phyloP scores from a whole-genome alignment of 2,113 vertebrate species.

The Junco hyemalis region DNA sequence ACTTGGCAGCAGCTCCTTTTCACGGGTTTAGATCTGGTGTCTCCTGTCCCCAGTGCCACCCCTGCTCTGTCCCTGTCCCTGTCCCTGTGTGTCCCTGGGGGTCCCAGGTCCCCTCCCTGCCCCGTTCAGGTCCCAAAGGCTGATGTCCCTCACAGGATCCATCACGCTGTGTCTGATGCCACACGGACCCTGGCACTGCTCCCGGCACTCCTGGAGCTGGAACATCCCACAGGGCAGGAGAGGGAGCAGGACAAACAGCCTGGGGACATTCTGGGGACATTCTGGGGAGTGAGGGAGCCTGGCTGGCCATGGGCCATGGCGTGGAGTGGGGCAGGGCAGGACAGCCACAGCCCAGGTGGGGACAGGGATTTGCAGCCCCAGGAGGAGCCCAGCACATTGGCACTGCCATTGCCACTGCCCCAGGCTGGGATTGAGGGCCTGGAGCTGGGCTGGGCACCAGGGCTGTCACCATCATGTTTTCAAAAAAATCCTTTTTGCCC shows the following conservation, averaged over 20 bases:
- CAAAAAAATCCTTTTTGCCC: no score
- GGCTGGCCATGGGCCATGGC: background rate
- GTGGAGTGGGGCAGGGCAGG: background rate
- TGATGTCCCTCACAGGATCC: accelerated
- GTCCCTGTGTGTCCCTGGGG: background rate
- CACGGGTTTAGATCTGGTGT: accelerated
- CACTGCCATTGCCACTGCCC: background rate
- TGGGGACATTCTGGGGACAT: background rate
- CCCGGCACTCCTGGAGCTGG: background rate
- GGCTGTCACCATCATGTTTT: no score
- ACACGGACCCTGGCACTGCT: accelerated
- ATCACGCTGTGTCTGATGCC: background rate
- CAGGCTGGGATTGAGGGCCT: background rate
- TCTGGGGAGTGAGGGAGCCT: background rate
- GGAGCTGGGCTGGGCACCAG: background rate
- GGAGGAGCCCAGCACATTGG: background rate
- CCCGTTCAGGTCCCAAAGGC: background rate
- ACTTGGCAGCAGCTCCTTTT: background rate
- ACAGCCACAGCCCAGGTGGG: no score
- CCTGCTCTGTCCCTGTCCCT: background rate
- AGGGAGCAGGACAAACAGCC: background rate
- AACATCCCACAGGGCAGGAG: background rate
- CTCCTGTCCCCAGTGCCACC: background rate
- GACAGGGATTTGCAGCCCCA: background rate
- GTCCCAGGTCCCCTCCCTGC: background rate